Conservation (phyloP, 2,797 vertebrate genomes). For the Gouania willdenowi region DNA sequence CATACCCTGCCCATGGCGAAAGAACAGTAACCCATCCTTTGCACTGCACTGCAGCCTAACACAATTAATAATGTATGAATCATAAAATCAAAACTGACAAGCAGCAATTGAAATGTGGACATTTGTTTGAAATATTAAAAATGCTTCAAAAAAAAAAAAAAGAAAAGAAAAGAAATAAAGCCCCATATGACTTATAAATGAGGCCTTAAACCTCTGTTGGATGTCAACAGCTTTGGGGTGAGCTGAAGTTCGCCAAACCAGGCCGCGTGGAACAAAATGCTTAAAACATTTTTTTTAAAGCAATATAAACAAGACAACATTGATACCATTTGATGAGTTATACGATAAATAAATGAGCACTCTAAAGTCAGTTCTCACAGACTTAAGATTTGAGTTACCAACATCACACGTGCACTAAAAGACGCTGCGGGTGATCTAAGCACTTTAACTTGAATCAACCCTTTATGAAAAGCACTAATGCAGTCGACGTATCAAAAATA, state of each 20-base stretch:
- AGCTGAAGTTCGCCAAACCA: constrained; percentile 1
- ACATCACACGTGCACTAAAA: neutral
- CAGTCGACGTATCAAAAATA: constrained; percentile 1
- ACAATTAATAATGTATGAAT: constrained; percentile 71
- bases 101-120: constrained; percentile 68
- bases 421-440: neutral
- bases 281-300: neutral
- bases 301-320: neutral
- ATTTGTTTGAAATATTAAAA: constrained; percentile 72
- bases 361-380: neutral
- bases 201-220: constrained; percentile 34
- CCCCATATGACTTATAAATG: constrained; percentile 65
- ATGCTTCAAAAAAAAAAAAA: too few species aligned
- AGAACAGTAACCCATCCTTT: constrained; percentile 46
- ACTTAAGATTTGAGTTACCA: neutral
- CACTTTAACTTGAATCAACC: constrained; percentile 4
- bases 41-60: constrained; percentile 51
- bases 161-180: too few species aligned
- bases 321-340: too few species aligned
- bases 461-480: neutral
- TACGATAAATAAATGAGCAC: neutral
- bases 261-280: neutral
- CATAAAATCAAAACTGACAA: constrained; percentile 75
- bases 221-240: constrained; percentile 5
- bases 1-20: constrained; percentile 10